phyloP scores from a whole-genome alignment of 1,140 invertebrate species.

The Chymomyza costata region DNA sequence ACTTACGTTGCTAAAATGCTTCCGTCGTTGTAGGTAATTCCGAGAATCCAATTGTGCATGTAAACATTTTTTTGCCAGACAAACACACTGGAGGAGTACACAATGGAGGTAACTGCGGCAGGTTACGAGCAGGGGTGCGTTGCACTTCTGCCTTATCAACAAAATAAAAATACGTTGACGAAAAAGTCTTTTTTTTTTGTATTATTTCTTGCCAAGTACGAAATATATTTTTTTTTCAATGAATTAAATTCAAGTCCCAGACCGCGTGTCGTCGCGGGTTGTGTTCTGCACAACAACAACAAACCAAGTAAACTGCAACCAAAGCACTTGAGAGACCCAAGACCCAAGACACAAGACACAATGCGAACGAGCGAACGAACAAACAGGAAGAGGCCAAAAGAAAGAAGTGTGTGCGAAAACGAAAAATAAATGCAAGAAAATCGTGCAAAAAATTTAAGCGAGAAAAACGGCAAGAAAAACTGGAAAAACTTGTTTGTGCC shows the following conservation, averaged over 20 bases:
- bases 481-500: conserved; percentile 62
- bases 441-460: conserved; percentile 17
- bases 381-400: background rate
- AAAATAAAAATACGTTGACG: background rate
- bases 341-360: background rate
- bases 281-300: conserved; percentile 40
- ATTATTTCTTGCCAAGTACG: background rate
- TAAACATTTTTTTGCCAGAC: too few species aligned
- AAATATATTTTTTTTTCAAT: conserved; percentile 3
- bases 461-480: conserved; percentile 44
- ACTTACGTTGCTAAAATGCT: too few species aligned
- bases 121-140: too few species aligned
- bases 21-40: too few species aligned
- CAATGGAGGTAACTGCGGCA: too few species aligned
- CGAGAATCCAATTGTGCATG: too few species aligned
- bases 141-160: background rate
- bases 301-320: conserved; percentile 55
- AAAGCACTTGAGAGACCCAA: conserved; percentile 41
- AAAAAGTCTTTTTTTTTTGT: background rate
- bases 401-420: conserved; percentile 24
- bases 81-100: too few species aligned
- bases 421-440: conserved; percentile 4
- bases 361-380: conserved; percentile 4
- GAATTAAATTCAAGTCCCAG: conserved; percentile 42
- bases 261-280: conserved; percentile 30